Conservation (phyloP, 2,797 vertebrate genomes). For the Leuciscus waleckii region DNA sequence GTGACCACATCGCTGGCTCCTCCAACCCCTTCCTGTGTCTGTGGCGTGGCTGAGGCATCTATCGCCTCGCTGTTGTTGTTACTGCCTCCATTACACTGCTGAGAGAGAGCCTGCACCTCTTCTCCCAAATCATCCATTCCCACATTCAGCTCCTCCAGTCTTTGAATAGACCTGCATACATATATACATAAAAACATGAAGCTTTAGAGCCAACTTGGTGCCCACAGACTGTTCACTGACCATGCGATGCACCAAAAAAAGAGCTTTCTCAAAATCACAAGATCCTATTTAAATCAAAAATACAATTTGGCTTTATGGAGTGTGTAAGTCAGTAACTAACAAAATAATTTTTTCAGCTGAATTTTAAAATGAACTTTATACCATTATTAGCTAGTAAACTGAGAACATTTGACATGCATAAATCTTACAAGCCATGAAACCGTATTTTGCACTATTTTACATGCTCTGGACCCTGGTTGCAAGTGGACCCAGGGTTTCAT, state of each 20-base stretch:
- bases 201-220: not conserved
- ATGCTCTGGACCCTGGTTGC: not conserved
- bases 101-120: slow-evolving; percentile 85
- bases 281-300: not conserved
- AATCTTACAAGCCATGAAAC: not conserved
- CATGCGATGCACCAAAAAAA: not conserved
- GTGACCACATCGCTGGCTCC: slow-evolving; percentile 66
- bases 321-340: not conserved
- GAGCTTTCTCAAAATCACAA: not conserved
- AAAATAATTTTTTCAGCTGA: not conserved
- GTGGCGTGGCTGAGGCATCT: slow-evolving; percentile 68
- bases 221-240: not conserved
- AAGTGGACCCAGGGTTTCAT: not conserved
- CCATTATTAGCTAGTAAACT: not conserved
- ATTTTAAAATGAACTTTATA: not conserved
- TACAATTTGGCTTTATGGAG: not conserved
- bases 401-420: not conserved
- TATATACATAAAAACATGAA: slow-evolving; percentile 15
- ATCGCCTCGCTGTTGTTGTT: slow-evolving; percentile 25
- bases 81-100: slow-evolving; percentile 84
- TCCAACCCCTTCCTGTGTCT: slow-evolving; percentile 58
- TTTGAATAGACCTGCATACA: slow-evolving; percentile 91
- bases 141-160: slow-evolving; percentile 95
- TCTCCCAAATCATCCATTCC: slow-evolving; percentile 92
- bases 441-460: not conserved